A percentile compares a stretch with the other conserved stretches of the same genome.
These are phyloP conservation scores for Theonella swinhoei DNA, from an alignment of 37 sponge, comb jelly and placozoan genomes.

Conservation along the genomic window DNA sequence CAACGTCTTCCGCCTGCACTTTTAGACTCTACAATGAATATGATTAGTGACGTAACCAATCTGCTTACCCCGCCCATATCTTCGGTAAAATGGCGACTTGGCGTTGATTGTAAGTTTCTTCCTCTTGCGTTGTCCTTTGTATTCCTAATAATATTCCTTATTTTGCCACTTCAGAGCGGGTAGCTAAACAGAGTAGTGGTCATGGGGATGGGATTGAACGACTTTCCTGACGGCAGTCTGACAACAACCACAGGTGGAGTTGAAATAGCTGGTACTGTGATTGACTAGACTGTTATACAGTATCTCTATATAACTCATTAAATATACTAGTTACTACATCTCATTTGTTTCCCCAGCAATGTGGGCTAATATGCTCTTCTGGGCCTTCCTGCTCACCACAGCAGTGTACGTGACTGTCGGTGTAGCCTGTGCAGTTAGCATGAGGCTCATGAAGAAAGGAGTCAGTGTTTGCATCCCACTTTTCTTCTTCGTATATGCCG, in stretches of 20 bases:
- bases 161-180: too few relatives aligned
- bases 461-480: slow-evolving; percentile 29
- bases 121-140: too few relatives aligned
- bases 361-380: slow-evolving; percentile 68
- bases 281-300: not conserved
- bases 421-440: slow-evolving; percentile 15
- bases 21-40: too few relatives aligned
- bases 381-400: slow-evolving; percentile 52
- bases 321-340: too few relatives aligned
- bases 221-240: not conserved
- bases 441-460: slow-evolving; percentile 22
- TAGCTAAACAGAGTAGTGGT: too few relatives aligned
- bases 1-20: too few relatives aligned
- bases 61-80: too few relatives aligned
- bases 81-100: too few relatives aligned
- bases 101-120: too few relatives aligned
- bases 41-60: too few relatives aligned
- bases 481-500: slow-evolving; percentile 49
- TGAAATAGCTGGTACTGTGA: not conserved
- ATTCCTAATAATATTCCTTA: too few relatives aligned
- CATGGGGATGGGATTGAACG: not conserved
- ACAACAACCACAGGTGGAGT: not conserved
- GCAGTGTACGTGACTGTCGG: slow-evolving; percentile 52
- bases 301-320: not conserved
- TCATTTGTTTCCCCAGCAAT: too few relatives aligned